Base-by-base conservation (phyloP, 92 coral and sea anemone species). In the Pocillopora grandis region DNA sequence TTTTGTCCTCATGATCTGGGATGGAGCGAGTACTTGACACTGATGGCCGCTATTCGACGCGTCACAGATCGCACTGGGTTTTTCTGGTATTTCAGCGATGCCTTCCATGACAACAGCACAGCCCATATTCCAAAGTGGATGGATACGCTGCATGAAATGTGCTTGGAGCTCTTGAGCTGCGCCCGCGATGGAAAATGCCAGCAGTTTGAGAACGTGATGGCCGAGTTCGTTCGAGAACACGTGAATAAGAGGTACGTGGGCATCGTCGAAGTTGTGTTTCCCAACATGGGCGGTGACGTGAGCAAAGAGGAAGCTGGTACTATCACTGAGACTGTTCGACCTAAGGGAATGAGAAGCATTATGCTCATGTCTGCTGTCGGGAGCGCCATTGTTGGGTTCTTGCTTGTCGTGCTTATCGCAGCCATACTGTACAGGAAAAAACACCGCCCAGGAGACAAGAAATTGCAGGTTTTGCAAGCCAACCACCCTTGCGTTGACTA, bases 1-100 rank as follows among this genome's bases (percentile, higher is more conserved):
- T 87, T 87, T 76, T 87, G 90, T 37, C 87, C 90, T 1, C 90
- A 87, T 59, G 87, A 87, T 55, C 87, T 87, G 62, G 67, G 71
- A 74, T 87, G 90, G 90, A 68, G 78, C 33, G 90, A 87, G 55
- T 87, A 87, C 52, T 68, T 87, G 16, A 55, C 82, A 2, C 58
- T 87, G 63, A 87, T 87, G 20, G 79, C 72, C 5, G 87, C 90
- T n/a, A 76, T 87, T 18, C 90, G 90, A 19, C 87, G 87, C 3
- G 75, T 87, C 17, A 76, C 90, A 57, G 48, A 55, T 68, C 87
- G 79, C 4, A 82, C 90, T 19, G 90, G 90, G 10, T 62, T 82
- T 49, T 87, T 87, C 79, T 87, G 90, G 90, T 87, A 42, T 49
- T 56, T 64, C 71, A 65, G 21, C 18, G 78, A 75, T 58, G 82